Percentiles rank a stretch among this genome's conserved stretches.
Evolutionary conservation across 2,113 vertebrate genomes (phyloP).

Genomic region (Cranoglanis bouderius): DNA sequence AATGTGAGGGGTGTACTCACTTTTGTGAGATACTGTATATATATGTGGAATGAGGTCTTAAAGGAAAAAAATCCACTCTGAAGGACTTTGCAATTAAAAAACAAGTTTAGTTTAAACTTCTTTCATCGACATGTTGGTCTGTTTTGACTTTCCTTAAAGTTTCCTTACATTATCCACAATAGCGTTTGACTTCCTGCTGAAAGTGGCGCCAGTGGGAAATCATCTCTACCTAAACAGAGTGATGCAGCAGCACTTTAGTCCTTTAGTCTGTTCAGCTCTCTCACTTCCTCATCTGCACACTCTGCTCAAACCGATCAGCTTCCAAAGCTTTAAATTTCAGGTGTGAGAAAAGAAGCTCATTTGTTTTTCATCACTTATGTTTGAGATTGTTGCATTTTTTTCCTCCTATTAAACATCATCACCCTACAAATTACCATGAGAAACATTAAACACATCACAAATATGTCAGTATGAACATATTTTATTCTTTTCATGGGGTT

Average conservation of each 20-base stretch:
- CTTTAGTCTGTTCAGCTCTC: not conserved
- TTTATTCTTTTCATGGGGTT: not conserved
- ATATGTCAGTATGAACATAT: not conserved
- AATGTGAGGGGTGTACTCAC: too few species aligned
- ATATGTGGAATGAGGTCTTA: not conserved
- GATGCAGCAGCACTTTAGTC: not conserved
- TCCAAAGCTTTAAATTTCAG: not conserved
- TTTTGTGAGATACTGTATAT: too few species aligned
- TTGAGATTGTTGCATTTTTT: not conserved
- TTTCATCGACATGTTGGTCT: not conserved
- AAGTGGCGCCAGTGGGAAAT: not conserved
- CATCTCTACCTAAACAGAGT: not conserved
- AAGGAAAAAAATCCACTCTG: too few species aligned
- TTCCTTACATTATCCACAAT: not conserved
- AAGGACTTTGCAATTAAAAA: not conserved
- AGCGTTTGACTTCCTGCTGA: not conserved
- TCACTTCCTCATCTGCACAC: not conserved
- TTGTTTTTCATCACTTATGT: not conserved
- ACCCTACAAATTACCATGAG: not conserved
- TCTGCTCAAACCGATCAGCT: not conserved
- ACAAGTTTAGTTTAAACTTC: not conserved
- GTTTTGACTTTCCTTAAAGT: not conserved
- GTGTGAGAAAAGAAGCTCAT: not conserved
- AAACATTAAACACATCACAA: conserved; percentile 1
- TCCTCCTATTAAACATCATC: not conserved